phyloP scores from a whole-genome alignment of 2,888 invertebrate species.

The Chaetogeoica ovagalla region DNA sequence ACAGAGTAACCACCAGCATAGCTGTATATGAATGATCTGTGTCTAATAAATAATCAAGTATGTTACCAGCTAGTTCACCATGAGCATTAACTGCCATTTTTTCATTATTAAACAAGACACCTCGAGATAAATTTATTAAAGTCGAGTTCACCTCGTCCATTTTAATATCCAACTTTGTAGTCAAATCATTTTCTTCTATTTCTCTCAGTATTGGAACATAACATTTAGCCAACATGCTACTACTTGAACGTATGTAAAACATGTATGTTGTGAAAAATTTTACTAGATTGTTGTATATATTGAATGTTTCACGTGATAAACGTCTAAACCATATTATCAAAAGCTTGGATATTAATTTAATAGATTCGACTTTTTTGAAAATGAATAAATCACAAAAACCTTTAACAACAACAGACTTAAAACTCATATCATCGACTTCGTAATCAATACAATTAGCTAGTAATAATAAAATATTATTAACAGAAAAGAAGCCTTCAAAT shows the following conservation, averaged over 20 bases:
- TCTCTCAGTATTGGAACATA: constrained; percentile 41
- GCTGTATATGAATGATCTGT: constrained; percentile 20
- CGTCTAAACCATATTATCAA: constrained; percentile 42
- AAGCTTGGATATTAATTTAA: constrained; percentile 21
- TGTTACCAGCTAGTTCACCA: constrained; percentile 31
- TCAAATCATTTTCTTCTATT: constrained; percentile 7
- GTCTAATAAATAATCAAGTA: constrained; percentile 39
- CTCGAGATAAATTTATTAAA: constrained; percentile 24
- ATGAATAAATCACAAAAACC: constrained; percentile 44
- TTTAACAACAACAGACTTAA: constrained; percentile 26
- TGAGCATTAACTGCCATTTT: constrained; percentile 31
- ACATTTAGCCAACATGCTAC: constrained; percentile 34
- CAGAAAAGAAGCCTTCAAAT: background rate
- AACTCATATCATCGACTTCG: constrained; percentile 20
- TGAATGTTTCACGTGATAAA: constrained; percentile 9
- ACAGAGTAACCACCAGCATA: constrained; percentile 33
- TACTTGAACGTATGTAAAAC: constrained; percentile 36
- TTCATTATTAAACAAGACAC: constrained; percentile 12
- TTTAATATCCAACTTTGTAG: constrained; percentile 3
- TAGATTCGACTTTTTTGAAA: constrained; percentile 28
- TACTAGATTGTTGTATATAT: constrained; percentile 2
- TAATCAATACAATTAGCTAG: constrained; percentile 34
- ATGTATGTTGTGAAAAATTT: constrained; percentile 35
- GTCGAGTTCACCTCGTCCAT: constrained; percentile 23
- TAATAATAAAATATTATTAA: constrained; percentile 12